Percentiles rank a stretch among this genome's conserved stretches.
Conservation (phyloP, 2,113 vertebrate genomes). For the Dermatemys mawii region DNA sequence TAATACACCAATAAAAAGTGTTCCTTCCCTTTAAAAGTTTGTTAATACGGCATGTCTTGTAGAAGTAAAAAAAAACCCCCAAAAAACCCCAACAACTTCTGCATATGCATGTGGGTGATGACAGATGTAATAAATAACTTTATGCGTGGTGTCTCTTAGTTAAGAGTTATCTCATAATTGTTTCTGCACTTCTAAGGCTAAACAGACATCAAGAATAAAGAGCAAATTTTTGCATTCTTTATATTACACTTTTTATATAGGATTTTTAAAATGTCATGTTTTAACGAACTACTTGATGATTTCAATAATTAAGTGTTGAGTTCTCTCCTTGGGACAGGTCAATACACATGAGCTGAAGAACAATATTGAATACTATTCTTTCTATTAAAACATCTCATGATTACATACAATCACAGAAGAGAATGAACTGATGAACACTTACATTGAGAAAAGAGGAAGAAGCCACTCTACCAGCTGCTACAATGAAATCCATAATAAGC, state of each 20-base stretch:
- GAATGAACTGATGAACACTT: constrained; percentile 69
- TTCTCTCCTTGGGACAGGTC: not conserved
- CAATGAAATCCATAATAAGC: constrained; percentile 97
- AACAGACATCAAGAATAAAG: not conserved
- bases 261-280: not conserved
- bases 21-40: not conserved
- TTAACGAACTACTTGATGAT: not conserved
- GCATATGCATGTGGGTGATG: not conserved
- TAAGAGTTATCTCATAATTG: not conserved
- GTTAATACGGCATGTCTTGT: not conserved
- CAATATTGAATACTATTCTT: not conserved
- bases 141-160: not conserved
- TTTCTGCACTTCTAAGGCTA: not conserved
- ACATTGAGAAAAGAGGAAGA: constrained; percentile 96
- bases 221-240: not conserved
- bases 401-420: not conserved
- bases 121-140: not conserved
- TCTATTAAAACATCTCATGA: constrained; percentile 4
- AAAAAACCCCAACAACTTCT: not conserved
- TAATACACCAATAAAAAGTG: not conserved
- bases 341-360: not conserved
- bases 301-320: not conserved
- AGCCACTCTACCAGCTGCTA: constrained; percentile 95
- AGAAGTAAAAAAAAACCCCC: not conserved
- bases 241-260: not conserved